Evolutionary conservation across 1,140 invertebrate genomes (phyloP), one percentile per base, ranked within the genome.

Genomic region (Bombus affinis): DNA sequence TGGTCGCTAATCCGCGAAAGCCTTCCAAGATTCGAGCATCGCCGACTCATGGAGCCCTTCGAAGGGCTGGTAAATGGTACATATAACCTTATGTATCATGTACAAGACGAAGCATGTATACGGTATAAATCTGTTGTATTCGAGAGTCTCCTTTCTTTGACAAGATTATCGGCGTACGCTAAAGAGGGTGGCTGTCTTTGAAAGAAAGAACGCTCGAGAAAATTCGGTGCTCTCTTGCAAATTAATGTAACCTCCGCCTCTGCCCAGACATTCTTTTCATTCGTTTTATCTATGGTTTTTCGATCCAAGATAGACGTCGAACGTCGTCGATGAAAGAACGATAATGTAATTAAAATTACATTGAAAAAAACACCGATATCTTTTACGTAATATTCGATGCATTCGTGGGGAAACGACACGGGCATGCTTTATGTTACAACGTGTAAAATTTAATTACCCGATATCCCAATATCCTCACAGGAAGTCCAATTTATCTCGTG

Each of bases 81-180:
- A 42, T 74, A 82, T 32, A 66, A 39, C 22, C 18, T 35, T 83
- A 83, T 80, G 35, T 80, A 82, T n/a, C 22, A 79, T 18, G 71
- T 79, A 85, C 18, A n/a, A 44, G 68, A 13, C 22, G 35, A 32
- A 22, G 42, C 18, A 68, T 79, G n/a, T 88, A 53, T 44, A 15
- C 76, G 59, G 57, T 57, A 85, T 85, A 86, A 91, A 86, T 86
- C 88, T 88, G 81, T 87, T 84, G 87, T 76, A 83, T 57, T 80
- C 25, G 22, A 83, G 74, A 44, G 39, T 22, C 73, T 86, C 39
- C 62, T 78, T 83, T 83, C 86, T 91, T 87, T 87, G 86, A 87
- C 80, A 59, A 86, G 88, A 91, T 91, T 91, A 91, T 73, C 68
- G 35, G 37, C n/a, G 66, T 42, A 42, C 74, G 42, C 32, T 25